These are phyloP conservation scores for Parasteatoda tepidariorum DNA, from an alignment of 1,140 invertebrate species.

Conservation along the genomic window DNA sequence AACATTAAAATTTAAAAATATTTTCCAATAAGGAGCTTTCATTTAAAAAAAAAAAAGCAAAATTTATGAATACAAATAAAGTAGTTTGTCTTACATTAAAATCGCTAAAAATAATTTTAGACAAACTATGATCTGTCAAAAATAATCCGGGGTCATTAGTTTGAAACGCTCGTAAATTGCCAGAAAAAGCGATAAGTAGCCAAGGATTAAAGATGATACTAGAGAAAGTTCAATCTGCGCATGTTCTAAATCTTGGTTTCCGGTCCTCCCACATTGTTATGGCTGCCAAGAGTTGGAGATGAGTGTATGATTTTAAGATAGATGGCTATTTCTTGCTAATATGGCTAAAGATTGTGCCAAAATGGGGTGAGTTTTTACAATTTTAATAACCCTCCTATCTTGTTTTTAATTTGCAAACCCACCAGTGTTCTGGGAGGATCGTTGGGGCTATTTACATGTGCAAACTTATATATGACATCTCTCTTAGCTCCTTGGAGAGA, in stretches of 20 bases:
- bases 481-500: background rate
- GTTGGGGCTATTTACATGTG: slow-evolving; percentile 22
- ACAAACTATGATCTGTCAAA: too few relatives aligned
- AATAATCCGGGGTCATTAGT: too few relatives aligned
- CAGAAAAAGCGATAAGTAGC: slow-evolving; percentile 42
- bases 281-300: slow-evolving; percentile 54
- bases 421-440: background rate
- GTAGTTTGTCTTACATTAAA: too few relatives aligned
- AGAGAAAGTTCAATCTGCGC: slow-evolving; percentile 39
- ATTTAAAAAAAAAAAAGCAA: too few relatives aligned
- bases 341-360: slow-evolving; percentile 62
- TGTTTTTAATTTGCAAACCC: background rate
- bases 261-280: slow-evolving; percentile 59
- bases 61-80: too few relatives aligned
- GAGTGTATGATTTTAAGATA: slow-evolving; percentile 58
- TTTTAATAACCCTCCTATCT: background rate
- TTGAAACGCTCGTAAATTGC: too few relatives aligned
- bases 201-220: background rate
- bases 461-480: slow-evolving; percentile 42
- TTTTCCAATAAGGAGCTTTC: too few relatives aligned
- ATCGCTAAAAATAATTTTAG: too few relatives aligned
- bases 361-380: slow-evolving; percentile 54
- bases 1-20: too few relatives aligned
- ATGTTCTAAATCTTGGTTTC: slow-evolving; percentile 55
- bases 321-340: slow-evolving; percentile 59